Conservation (phyloP, 1,140 invertebrate species). For the Caerostris extrusa region DNA sequence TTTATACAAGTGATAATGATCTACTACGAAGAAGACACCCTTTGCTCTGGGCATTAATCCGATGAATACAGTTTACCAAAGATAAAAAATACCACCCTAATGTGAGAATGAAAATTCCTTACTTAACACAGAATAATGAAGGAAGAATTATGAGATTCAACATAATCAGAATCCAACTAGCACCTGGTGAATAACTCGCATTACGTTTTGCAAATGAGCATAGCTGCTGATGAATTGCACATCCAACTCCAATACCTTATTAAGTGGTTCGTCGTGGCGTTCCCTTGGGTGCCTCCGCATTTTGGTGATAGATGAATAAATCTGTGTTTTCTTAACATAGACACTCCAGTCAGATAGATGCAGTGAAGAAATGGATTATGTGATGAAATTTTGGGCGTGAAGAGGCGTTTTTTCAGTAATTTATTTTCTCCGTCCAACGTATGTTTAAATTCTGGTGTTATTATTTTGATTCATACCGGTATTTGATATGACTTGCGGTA, state of each 20-base stretch:
- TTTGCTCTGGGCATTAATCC: conserved; percentile 28
- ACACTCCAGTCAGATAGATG: background rate
- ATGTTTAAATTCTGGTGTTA: background rate
- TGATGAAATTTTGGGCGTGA: conserved; percentile 71
- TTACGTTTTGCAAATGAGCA: conserved; percentile 69
- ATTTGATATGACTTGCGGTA: background rate
- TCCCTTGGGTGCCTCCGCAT: conserved; percentile 31
- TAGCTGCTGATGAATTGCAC: conserved; percentile 39
- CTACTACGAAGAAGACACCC: conserved; percentile 10
- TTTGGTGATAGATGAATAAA: conserved; percentile 57
- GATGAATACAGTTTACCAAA: background rate
- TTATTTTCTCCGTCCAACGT: background rate
- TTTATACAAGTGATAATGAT: conserved; percentile 31
- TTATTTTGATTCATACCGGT: background rate
- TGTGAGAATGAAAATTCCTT: background rate
- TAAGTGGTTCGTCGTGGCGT: background rate
- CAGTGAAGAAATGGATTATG: conserved; percentile 55
- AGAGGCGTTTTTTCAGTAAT: conserved; percentile 54
- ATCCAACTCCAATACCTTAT: conserved; percentile 17
- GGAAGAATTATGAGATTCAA: background rate
- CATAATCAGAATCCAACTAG: background rate
- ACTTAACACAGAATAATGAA: background rate
- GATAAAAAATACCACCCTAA: background rate
- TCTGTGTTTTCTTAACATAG: conserved; percentile 7
- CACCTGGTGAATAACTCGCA: conserved; percentile 15